Evolutionary conservation across 2,888 invertebrate genomes (phyloP).

Genomic region (Esperia sulphurella): DNA sequence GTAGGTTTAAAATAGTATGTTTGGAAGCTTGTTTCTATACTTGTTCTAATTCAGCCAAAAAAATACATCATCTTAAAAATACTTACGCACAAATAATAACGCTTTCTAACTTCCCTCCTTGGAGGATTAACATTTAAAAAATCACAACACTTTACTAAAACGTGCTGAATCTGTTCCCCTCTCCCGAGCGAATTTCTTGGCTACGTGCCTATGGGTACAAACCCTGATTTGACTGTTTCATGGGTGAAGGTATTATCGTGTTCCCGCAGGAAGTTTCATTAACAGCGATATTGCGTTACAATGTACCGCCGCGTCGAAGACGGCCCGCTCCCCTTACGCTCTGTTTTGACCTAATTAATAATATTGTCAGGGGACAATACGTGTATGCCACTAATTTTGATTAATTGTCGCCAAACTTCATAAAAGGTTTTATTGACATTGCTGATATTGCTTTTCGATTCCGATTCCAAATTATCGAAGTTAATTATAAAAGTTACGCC

Average conservation of each 20-base stretch:
- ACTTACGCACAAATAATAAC: too few relatives aligned
- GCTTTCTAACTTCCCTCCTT: too few relatives aligned
- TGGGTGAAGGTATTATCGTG: constrained; percentile 24
- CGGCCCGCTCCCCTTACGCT: constrained; percentile 30
- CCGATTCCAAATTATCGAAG: not conserved
- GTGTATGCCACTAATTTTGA: constrained; percentile 45
- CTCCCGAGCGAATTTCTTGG: not conserved
- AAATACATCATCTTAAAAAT: too few relatives aligned
- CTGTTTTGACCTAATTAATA: constrained; percentile 61
- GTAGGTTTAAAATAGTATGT: too few relatives aligned
- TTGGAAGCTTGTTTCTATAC: too few relatives aligned
- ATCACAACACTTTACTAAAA: too few relatives aligned
- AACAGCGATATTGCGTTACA: constrained; percentile 55
- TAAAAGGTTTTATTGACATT: constrained; percentile 6
- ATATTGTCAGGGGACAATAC: constrained; percentile 44
- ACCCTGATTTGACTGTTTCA: not conserved
- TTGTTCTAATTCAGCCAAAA: too few relatives aligned
- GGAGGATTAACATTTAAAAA: too few relatives aligned
- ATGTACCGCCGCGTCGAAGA: constrained; percentile 31
- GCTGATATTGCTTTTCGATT: not conserved
- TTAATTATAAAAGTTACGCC: not conserved
- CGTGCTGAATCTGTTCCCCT: not conserved
- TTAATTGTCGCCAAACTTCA: constrained; percentile 35
- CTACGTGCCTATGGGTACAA: not conserved
- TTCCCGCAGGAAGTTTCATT: constrained; percentile 52